Base-by-base conservation (phyloP, 92 coral and sea anemone species). In the Desmophyllum pertusum region DNA sequence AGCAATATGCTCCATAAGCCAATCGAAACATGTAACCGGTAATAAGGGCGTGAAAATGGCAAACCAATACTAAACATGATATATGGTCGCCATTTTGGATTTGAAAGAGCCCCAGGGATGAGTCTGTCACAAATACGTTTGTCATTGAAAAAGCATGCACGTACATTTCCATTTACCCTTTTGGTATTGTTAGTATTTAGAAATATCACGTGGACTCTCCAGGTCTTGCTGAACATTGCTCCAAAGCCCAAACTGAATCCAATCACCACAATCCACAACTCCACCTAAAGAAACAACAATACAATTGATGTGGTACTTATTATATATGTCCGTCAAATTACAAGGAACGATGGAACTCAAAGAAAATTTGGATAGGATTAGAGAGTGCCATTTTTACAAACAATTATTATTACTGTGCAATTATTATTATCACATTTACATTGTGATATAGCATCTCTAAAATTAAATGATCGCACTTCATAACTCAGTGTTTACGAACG, bases 191-290 rank as follows among this genome's bases (percentile, higher is more conserved):
- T 72, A 11, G 90, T 46, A 48, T 75, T 84, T 18, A 91, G 81
- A 72, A 94, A 94, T 50, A 94, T 94, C 76, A 86, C 90, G 53
- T 94, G 94, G 2, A 94, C 95, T 39, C 98, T 81, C 98, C 98
- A 94, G 9, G 98, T 94, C 83, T 94, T 94, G 88, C 98, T 94
- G 55, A 94, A 94, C 95, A 94, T 90, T 5, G 98, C 98, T 43
- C 98, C 98, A 82, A 92, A 94, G 0, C 95, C 94, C 84, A 94
- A 67, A 10, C 92, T 89, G 70, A 92, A 94, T 19, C 94, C 95
- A 36, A 94, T 68, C 35, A 90, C 84, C 25, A 90, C 67, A 48
- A 92, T 84, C 89, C 95, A 94, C 59, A 94, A 66, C 75, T 91
- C 89, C 9, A 84, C 91, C 98, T 94, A 35, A 15, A 66, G 57